These are phyloP conservation scores for Dissostichus mawsoni DNA, from an alignment of 2,113 vertebrate species.

Conservation along the genomic window DNA sequence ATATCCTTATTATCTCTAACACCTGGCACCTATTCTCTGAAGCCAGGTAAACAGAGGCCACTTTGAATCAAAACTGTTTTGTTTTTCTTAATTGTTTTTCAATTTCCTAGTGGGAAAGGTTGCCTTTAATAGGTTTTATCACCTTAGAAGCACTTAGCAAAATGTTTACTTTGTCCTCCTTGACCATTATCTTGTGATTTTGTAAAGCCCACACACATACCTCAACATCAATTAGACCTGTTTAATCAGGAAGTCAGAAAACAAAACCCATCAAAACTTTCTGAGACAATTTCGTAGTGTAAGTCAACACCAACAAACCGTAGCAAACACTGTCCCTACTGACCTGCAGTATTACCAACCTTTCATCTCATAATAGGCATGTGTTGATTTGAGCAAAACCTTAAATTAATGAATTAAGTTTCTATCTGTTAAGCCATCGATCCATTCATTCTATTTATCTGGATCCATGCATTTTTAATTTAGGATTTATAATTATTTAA, in stretches of 20 bases:
- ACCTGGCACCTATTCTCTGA: conserved; percentile 28
- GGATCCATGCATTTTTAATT: neutral
- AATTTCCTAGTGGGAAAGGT: conserved; percentile 23
- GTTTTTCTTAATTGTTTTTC: conserved; percentile 42
- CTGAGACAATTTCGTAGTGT: neutral
- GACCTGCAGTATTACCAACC: neutral
- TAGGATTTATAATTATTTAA: neutral
- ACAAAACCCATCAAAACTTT: conserved; percentile 20
- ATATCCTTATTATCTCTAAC: conserved; percentile 43
- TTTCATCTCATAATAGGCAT: neutral
- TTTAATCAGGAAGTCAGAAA: conserved; percentile 15
- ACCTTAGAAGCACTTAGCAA: conserved; percentile 26
- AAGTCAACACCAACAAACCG: neutral
- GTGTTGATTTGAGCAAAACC: neutral
- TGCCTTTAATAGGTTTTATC: conserved; percentile 47
- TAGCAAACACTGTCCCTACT: neutral
- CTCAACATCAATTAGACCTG: conserved; percentile 21
- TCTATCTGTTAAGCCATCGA: neutral
- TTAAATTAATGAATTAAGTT: neutral
- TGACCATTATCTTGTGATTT: conserved; percentile 37
- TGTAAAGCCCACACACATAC: conserved; percentile 17
- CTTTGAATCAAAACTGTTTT: conserved; percentile 46
- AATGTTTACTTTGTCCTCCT: conserved; percentile 50
- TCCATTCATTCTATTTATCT: neutral
- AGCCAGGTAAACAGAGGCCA: conserved; percentile 28